Evolutionary conservation across 2,113 vertebrate species (phyloP).

Genomic region (Hemichromis elongatus): DNA sequence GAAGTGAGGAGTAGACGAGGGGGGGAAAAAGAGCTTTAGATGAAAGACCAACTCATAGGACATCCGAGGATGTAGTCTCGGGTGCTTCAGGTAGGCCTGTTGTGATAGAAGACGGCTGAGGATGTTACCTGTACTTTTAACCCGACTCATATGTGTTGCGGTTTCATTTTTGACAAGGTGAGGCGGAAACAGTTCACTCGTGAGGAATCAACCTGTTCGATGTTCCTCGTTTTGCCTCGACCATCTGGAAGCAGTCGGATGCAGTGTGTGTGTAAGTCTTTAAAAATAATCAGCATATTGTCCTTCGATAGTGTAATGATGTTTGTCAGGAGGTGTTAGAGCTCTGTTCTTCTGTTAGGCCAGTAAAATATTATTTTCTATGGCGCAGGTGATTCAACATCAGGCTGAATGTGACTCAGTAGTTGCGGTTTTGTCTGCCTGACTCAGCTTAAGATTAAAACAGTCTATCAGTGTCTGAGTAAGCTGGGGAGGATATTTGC

Average conservation of each 20-base stretch:
- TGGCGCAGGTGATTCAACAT: slow-evolving; percentile 51
- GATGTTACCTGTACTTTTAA: background rate
- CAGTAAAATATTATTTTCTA: background rate
- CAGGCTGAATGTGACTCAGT: slow-evolving; percentile 47
- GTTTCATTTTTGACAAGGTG: slow-evolving; percentile 59
- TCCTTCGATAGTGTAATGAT: background rate
- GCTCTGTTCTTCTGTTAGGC: background rate
- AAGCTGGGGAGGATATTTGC: background rate
- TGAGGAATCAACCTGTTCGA: slow-evolving; percentile 26
- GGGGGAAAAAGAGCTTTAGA: slow-evolving; percentile 38
- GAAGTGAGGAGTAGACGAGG: slow-evolving; percentile 19
- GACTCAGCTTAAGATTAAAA: background rate
- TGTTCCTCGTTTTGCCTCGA: slow-evolving; percentile 20
- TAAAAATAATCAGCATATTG: background rate
- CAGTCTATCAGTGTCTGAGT: background rate
- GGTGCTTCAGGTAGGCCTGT: background rate
- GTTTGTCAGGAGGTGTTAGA: background rate
- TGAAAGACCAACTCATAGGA: slow-evolving; percentile 25
- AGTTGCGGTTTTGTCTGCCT: background rate
- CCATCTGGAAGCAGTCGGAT: slow-evolving; percentile 13
- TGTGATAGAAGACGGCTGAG: background rate
- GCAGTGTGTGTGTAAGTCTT: background rate
- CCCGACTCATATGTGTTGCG: background rate
- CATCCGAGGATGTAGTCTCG: background rate
- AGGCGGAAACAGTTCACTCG: slow-evolving; percentile 59